Evolutionary conservation across 2,888 invertebrate genomes (phyloP), one percentile per base, ranked within the genome.

Genomic region (Prosapia bicincta): DNA sequence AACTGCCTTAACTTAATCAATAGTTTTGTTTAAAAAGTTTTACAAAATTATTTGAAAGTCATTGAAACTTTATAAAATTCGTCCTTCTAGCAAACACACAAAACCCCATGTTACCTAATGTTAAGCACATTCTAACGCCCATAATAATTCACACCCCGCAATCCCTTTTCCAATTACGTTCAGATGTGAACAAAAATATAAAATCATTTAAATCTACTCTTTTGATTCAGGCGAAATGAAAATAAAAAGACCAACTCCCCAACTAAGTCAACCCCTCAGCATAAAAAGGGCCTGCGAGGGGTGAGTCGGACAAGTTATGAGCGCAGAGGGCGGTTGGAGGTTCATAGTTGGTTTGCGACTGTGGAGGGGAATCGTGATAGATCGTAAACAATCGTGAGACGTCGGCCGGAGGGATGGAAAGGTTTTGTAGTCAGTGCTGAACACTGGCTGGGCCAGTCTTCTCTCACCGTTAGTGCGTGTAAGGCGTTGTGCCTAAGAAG

Each of bases 161-260:
- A 3, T 54, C 20, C 7, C n/a, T 3, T 20, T 20, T 54, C 7
- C n/a, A 54, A 54, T 20, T 54, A 1, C n/a, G 13, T 13, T 54
- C 20, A 3, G 1, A n/a, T 20, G 54, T 20, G 54, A 20, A 54
- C 54, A 54, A 20, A 54, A 54, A 54, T 54, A 54, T 54, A 20
- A 54, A 54, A 54, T 54, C 54, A 20, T 54, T 54, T 54, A 54
- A 54, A 54, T 54, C 54, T 54, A 54, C 69, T 26, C 75, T 43
- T 75, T 71, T 71, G 71, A 75, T 28, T 43, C 75, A 71, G 54
- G 67, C 71, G 68, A 71, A 75, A 75, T 75, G 71, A 75, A 75
- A 75, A 75, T 75, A 75, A 75, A 75, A 75, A 75, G 75, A 75
- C 71, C 71, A 75, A 71, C 75, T 75, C 75, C 75, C 75, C 71